These are phyloP conservation scores for Perizoma flavofasciatum DNA, from an alignment of 2,888 invertebrate genomes.

Conservation along the genomic window DNA sequence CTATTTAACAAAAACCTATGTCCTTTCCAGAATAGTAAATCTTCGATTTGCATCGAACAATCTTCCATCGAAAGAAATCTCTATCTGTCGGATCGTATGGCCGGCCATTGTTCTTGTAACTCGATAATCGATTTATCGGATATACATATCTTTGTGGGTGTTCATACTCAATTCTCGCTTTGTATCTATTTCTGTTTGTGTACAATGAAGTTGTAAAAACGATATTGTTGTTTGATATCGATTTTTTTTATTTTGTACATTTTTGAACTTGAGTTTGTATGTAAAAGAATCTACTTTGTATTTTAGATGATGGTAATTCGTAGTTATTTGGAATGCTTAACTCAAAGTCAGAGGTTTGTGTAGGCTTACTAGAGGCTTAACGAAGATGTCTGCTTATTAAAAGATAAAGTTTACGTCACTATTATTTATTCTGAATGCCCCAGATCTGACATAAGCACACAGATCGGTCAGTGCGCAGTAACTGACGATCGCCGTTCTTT, in stretches of 20 bases:
- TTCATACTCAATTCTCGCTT: conserved; percentile 50
- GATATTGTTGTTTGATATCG: conserved; percentile 20
- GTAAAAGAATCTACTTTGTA: too few relatives aligned
- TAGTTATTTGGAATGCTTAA: too few relatives aligned
- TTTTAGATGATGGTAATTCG: too few relatives aligned
- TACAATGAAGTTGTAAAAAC: conserved; percentile 34
- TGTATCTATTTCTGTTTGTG: conserved; percentile 39
- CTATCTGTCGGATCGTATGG: conserved; percentile 50
- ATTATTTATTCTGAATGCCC: too few relatives aligned
- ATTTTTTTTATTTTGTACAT: conserved; percentile 13
- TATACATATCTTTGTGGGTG: conserved; percentile 60
- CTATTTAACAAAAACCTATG: conserved; percentile 3
- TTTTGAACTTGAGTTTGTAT: not conserved
- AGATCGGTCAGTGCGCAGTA: too few relatives aligned
- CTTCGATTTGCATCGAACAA: conserved; percentile 28
- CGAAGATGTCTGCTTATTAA: too few relatives aligned
- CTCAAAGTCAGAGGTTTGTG: too few relatives aligned
- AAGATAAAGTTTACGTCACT: too few relatives aligned
- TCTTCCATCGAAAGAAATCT: conserved; percentile 42
- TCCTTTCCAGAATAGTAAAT: conserved; percentile 25
- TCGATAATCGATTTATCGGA: conserved; percentile 73
- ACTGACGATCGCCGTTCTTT: too few relatives aligned
- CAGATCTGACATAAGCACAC: too few relatives aligned
- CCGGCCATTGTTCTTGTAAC: conserved; percentile 72
- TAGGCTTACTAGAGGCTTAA: too few relatives aligned